Evolutionary conservation across 1,140 invertebrate genomes (phyloP).

Genomic region (Brachionus paranguensis): DNA sequence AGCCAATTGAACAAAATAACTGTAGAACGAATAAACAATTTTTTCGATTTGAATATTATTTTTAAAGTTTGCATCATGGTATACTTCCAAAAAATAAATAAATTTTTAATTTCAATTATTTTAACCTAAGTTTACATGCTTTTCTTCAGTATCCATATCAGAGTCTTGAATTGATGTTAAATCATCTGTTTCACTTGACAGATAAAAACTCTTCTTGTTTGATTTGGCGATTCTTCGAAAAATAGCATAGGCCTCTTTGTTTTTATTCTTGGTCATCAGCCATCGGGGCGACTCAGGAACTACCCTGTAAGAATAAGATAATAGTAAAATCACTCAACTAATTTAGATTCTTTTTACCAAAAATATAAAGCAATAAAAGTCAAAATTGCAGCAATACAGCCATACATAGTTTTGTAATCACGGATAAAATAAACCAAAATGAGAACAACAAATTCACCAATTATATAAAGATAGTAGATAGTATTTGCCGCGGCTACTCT

Average conservation of each 20-base stretch:
- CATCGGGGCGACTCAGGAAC: constrained; percentile 33
- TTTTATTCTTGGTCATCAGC: constrained; percentile 1
- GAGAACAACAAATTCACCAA: constrained; percentile 37
- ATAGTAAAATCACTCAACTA: neutral
- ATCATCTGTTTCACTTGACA: neutral
- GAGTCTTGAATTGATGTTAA: neutral
- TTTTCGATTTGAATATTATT: constrained; percentile 35
- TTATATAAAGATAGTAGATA: constrained; percentile 25
- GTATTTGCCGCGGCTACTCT: constrained; percentile 15
- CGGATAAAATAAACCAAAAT: constrained; percentile 33
- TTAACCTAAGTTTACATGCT: neutral
- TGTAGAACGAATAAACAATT: neutral
- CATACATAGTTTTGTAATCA: neutral
- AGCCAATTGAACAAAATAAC: constrained; percentile 41
- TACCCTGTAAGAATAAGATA: neutral
- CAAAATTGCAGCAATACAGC: neutral
- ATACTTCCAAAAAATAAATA: neutral
- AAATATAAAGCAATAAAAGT: neutral
- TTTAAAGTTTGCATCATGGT: neutral
- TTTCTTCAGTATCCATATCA: neutral
- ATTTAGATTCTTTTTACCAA: neutral
- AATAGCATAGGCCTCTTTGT: neutral
- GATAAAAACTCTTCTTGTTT: neutral
- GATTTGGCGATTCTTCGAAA: constrained; percentile 15
- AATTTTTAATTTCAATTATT: neutral